Percentiles rank a stretch among this genome's conserved stretches.
phyloP scores from a whole-genome alignment of 2,113 vertebrate genomes.

The Uria aalge region DNA sequence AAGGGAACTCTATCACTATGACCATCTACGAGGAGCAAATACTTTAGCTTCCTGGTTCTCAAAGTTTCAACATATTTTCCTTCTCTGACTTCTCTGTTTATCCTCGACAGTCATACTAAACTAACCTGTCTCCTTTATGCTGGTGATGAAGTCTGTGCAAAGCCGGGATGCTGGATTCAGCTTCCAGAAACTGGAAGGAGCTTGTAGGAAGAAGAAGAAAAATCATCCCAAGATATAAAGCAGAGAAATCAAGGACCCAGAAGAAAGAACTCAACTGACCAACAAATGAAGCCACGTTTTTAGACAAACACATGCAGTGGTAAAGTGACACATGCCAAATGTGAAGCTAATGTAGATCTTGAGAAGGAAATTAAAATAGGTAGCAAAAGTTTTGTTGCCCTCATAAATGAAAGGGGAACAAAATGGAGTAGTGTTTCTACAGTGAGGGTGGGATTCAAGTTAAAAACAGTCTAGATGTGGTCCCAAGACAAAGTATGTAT shows the following conservation, averaged over 20 bases:
- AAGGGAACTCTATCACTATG: neutral
- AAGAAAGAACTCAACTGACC: neutral
- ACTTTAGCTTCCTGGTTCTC: neutral
- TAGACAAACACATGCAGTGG: neutral
- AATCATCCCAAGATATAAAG: neutral
- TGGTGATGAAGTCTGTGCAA: neutral
- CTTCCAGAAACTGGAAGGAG: neutral
- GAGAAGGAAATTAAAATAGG: neutral
- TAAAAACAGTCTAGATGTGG: neutral
- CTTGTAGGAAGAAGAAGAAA: neutral
- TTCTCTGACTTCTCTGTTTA: neutral
- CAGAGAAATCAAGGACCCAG: neutral
- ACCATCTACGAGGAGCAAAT: neutral
- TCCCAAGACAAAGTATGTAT: neutral
- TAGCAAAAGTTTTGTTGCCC: neutral
- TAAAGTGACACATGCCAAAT: neutral
- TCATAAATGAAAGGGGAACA: neutral
- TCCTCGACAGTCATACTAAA: neutral
- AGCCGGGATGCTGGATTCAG: neutral
- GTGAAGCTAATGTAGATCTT: neutral
- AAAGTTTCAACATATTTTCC: neutral
- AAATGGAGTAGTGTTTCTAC: neutral
- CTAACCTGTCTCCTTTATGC: neutral
- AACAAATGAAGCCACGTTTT: neutral
- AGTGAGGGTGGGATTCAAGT: accelerated